A percentile compares a stretch with the other conserved stretches of the same genome.
Evolutionary conservation across 2,113 vertebrate species (phyloP).

Genomic region (Petromus typicus): DNA sequence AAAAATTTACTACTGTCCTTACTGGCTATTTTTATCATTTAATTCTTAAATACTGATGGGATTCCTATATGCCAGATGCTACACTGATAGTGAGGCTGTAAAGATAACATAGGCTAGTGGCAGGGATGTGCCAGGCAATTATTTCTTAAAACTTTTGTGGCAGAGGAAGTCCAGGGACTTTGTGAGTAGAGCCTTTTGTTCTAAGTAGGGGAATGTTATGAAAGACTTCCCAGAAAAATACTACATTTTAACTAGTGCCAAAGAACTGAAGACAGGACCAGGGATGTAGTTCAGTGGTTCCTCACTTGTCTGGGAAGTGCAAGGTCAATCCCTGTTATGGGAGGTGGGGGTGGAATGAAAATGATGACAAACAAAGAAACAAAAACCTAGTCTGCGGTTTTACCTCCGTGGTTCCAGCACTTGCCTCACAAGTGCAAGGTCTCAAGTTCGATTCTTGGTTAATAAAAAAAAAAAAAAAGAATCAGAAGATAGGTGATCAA

Average conservation of each 20-base stretch:
- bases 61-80: neutral
- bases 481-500: neutral
- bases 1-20: neutral
- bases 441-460: no score
- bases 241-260: neutral
- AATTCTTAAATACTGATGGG: conserved; percentile 2
- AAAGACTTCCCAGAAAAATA: conserved; percentile 19
- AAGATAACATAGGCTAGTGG: neutral
- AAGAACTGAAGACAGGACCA: neutral
- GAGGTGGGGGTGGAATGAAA: no score
- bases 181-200: neutral
- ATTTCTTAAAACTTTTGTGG: neutral
- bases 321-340: no score
- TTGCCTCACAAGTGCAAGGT: no score
- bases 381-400: no score
- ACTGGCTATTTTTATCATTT: neutral
- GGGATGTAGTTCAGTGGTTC: no score
- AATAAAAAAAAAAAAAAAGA: neutral
- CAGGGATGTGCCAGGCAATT: neutral
- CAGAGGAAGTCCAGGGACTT: neutral
- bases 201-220: neutral
- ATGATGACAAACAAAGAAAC: no score
- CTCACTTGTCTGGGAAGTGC: no score
- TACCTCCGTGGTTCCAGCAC: no score
- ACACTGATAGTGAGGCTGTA: neutral